Evolutionary conservation across 2,113 vertebrate genomes (phyloP).

Genomic region (Sphaerodactylus townsendi): DNA sequence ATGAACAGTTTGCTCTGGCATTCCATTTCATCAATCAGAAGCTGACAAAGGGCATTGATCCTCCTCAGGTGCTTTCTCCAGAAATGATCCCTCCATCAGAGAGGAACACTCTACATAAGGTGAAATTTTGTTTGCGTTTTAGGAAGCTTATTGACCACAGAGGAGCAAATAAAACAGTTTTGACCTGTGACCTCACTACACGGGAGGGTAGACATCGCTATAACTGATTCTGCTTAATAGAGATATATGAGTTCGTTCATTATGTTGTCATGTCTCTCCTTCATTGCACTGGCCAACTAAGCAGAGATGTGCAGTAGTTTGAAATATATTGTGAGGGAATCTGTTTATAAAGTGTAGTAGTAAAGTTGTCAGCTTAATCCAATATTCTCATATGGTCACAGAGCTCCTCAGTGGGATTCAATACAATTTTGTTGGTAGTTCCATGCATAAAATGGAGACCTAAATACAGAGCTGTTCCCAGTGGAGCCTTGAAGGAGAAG

Average conservation of each 20-base stretch:
- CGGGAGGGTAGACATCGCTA: not conserved
- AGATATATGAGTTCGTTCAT: not conserved
- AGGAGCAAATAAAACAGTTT: not conserved
- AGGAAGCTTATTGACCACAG: not conserved
- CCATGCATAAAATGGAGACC: not conserved
- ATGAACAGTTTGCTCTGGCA: slow-evolving; percentile 96
- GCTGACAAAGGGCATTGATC: slow-evolving; percentile 89
- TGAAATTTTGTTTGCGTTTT: slow-evolving; percentile 63
- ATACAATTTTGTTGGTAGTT: not conserved
- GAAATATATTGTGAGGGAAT: slow-evolving; percentile 30
- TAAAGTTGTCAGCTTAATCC: not conserved
- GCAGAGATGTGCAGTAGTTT: slow-evolving; percentile 45
- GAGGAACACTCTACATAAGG: slow-evolving; percentile 82
- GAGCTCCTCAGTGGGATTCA: not conserved
- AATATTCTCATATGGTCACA: not conserved
- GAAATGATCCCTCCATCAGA: slow-evolving; percentile 98
- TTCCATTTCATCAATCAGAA: slow-evolving; percentile 97
- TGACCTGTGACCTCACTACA: not conserved
- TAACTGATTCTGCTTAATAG: not conserved
- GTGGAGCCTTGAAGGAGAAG: not conserved
- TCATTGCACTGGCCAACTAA: slow-evolving; percentile 59
- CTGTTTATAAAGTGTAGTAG: not conserved
- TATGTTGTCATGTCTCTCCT: slow-evolving; percentile 27
- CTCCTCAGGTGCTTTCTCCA: slow-evolving; percentile 86
- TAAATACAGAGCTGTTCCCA: not conserved